Conservation (phyloP, 2,888 invertebrate genomes). For the Matsumyia berberina region DNA sequence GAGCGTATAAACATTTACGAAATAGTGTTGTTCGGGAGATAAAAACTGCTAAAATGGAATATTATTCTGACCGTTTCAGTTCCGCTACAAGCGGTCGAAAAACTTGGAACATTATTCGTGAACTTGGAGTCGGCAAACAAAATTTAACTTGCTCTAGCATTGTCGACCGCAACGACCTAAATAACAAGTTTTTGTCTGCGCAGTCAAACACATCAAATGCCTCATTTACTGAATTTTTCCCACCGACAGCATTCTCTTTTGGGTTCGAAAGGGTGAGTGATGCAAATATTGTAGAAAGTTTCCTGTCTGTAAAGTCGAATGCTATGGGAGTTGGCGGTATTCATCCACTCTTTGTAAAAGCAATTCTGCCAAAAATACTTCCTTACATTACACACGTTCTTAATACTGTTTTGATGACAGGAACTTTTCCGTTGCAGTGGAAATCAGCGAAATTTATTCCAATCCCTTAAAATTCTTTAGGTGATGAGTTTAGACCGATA, state of each 20-base stretch:
- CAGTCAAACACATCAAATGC: background rate
- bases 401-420: background rate
- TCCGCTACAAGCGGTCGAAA: too few species aligned
- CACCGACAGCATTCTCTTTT: background rate
- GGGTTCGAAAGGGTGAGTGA: background rate
- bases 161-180: too few species aligned
- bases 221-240: background rate
- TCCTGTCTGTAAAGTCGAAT: background rate
- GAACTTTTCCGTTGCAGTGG: constrained; percentile 1
- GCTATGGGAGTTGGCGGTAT: too few species aligned
- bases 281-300: background rate
- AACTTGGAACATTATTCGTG: too few species aligned
- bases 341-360: background rate
- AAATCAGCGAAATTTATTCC: constrained; percentile 3
- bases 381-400: background rate
- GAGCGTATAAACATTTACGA: too few species aligned
- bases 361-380: background rate
- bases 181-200: too few species aligned
- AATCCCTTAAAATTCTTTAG: constrained; percentile 2
- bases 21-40: too few species aligned
- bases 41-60: too few species aligned
- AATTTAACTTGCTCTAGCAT: too few species aligned
- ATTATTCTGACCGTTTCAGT: too few species aligned
- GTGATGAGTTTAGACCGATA: constrained; percentile 7
- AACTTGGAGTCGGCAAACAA: too few species aligned